These are phyloP conservation scores for Ammodytes dubius DNA, from an alignment of 2,113 vertebrate genomes.

Conservation along the genomic window DNA sequence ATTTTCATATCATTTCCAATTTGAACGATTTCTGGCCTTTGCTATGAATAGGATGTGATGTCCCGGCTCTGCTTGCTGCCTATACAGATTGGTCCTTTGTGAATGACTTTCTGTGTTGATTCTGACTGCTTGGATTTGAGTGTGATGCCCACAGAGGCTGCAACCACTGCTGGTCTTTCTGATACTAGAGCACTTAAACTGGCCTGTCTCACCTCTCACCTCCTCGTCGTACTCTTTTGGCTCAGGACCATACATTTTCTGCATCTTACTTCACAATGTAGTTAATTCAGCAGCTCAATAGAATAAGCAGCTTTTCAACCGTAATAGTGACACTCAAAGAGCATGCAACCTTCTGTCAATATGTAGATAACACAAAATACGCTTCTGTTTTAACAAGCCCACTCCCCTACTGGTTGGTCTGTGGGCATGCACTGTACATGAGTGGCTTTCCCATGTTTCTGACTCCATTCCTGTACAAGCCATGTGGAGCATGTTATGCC, in stretches of 20 bases:
- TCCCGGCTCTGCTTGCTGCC: constrained; percentile 73
- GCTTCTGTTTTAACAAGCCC: constrained; percentile 51
- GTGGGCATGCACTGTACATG: constrained; percentile 42
- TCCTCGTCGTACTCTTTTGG: constrained; percentile 62
- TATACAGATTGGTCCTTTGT: constrained; percentile 80
- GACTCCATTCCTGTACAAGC: constrained; percentile 57
- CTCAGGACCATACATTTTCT: constrained; percentile 77
- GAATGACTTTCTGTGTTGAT: constrained; percentile 73
- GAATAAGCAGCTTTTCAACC: constrained; percentile 18
- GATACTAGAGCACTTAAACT: constrained; percentile 65
- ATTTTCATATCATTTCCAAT: not conserved
- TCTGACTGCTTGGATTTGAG: constrained; percentile 61
- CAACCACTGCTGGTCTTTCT: constrained; percentile 54
- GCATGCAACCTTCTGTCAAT: constrained; percentile 59
- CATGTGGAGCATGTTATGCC: constrained; percentile 74
- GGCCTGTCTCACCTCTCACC: constrained; percentile 55
- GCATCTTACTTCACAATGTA: constrained; percentile 54
- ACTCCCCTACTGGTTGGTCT: constrained; percentile 39
- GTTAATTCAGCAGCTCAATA: constrained; percentile 56
- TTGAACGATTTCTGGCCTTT: constrained; percentile 44
- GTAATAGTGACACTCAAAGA: constrained; percentile 38
- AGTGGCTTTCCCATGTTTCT: constrained; percentile 54
- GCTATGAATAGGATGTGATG: constrained; percentile 61
- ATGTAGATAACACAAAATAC: constrained; percentile 33
- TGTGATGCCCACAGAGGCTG: constrained; percentile 57